These are phyloP conservation scores for Blastobasis lacticolella DNA, from an alignment of 2,888 invertebrate genomes.

Conservation along the genomic window DNA sequence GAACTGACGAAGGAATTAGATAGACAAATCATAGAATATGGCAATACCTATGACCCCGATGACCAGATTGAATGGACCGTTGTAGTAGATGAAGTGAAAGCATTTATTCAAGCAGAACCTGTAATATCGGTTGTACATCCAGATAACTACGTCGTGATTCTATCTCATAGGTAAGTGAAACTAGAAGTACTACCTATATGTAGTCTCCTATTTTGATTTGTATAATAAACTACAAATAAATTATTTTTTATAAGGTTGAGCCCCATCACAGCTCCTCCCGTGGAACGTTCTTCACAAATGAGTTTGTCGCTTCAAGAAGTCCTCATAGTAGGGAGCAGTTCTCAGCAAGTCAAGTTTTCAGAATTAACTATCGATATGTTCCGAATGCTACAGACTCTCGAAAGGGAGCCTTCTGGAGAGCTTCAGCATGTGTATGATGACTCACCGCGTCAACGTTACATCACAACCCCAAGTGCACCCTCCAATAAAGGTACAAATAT, in stretches of 20 bases:
- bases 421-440: slow-evolving; percentile 78
- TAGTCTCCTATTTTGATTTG: no score
- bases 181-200: background rate
- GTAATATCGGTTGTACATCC: slow-evolving; percentile 91
- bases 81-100: slow-evolving; percentile 94
- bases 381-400: slow-evolving; percentile 95
- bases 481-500: no score
- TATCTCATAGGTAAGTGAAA: slow-evolving; percentile 84
- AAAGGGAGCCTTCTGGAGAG: slow-evolving; percentile 92
- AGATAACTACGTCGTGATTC: slow-evolving; percentile 87
- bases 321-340: slow-evolving; percentile 93
- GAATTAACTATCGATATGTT: slow-evolving; percentile 99
- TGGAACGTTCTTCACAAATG: slow-evolving; percentile 91
- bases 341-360: slow-evolving; percentile 96
- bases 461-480: slow-evolving; percentile 30
- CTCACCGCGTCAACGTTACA: slow-evolving; percentile 67
- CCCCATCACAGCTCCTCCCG: slow-evolving; percentile 87
- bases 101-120: slow-evolving; percentile 94
- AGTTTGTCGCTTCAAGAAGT: slow-evolving; percentile 93
- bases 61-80: slow-evolving; percentile 97
- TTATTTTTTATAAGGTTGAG: slow-evolving; percentile 76
- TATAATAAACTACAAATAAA: no score
- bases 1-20: slow-evolving; percentile 94
- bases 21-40: slow-evolving; percentile 95
- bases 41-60: slow-evolving; percentile 96